Percentiles rank a stretch among this genome's conserved stretches.
These are phyloP conservation scores for Luperina nickerlii DNA, from an alignment of 2,888 invertebrate species.

Conservation along the genomic window DNA sequence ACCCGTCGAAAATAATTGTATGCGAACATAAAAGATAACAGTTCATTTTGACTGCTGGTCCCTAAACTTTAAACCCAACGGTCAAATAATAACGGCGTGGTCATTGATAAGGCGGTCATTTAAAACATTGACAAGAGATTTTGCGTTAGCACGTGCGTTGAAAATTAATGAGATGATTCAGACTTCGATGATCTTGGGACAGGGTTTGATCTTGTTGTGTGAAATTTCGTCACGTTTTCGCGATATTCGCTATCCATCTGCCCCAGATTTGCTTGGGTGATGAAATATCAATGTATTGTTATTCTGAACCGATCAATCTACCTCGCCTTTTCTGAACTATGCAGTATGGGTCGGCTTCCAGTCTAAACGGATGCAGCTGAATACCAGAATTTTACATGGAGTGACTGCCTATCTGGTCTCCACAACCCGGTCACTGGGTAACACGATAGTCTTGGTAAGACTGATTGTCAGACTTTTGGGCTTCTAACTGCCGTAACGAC, in stretches of 20 bases:
- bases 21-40: constrained; percentile 22
- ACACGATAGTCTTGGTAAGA: not conserved
- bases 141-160: constrained; percentile 12
- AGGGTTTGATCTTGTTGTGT: not conserved
- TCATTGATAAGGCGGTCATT: constrained; percentile 39
- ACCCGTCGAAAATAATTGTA: constrained; percentile 17
- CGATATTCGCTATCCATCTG: not conserved
- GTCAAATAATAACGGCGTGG: constrained; percentile 55
- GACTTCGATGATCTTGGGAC: constrained; percentile 1
- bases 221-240: constrained; percentile 19
- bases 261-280: not conserved
- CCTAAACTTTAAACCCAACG: constrained; percentile 60
- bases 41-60: constrained; percentile 38
- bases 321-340: not conserved
- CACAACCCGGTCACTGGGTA: not conserved
- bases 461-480: not conserved
- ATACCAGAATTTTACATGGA: not conserved
- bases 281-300: constrained; percentile 4
- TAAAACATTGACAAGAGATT: constrained; percentile 27
- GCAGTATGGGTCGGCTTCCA: not conserved
- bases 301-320: not conserved
- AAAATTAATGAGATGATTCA: constrained; percentile 51
- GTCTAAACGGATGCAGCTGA: not conserved
- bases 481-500: not conserved
- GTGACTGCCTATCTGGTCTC: not conserved